phyloP scores from a whole-genome alignment of 2,113 vertebrate genomes.

The Lonchura striata region DNA sequence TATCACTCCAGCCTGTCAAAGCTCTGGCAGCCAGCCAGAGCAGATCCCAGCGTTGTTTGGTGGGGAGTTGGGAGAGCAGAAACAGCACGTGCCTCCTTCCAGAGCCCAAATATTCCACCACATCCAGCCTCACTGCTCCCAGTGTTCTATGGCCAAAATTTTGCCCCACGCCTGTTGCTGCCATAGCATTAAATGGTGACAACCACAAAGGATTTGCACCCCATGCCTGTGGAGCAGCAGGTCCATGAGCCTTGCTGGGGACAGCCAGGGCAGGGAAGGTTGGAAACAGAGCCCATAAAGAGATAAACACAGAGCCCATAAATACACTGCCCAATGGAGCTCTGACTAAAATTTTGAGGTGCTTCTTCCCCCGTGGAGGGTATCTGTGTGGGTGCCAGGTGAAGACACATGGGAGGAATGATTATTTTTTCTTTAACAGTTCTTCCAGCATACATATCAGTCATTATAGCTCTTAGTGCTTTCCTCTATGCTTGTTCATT shows the following conservation, averaged over 20 bases:
- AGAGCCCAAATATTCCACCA: accelerated
- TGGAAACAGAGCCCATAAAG: not conserved
- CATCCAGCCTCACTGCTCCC: not conserved
- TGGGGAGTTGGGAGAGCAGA: not conserved
- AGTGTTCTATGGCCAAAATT: accelerated
- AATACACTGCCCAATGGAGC: not conserved
- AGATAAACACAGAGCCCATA: not conserved
- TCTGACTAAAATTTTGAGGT: not conserved
- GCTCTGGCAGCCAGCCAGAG: not conserved
- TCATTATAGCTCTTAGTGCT: not conserved
- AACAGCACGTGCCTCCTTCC: not conserved
- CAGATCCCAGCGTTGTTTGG: not conserved
- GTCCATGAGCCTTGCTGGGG: accelerated
- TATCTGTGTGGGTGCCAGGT: not conserved
- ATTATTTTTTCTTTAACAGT: not conserved
- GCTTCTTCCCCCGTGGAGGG: not conserved
- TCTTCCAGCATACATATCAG: not conserved
- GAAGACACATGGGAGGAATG: not conserved
- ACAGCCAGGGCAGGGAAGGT: not conserved
- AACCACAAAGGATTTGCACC: not conserved
- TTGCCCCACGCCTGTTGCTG: accelerated
- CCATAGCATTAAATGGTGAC: not conserved
- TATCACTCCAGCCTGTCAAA: not conserved
- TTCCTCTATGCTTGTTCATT: not conserved
- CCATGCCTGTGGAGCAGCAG: not conserved